Evolutionary conservation across 2,888 invertebrate species (phyloP).

Genomic region (Yponomeuta sedellus): DNA sequence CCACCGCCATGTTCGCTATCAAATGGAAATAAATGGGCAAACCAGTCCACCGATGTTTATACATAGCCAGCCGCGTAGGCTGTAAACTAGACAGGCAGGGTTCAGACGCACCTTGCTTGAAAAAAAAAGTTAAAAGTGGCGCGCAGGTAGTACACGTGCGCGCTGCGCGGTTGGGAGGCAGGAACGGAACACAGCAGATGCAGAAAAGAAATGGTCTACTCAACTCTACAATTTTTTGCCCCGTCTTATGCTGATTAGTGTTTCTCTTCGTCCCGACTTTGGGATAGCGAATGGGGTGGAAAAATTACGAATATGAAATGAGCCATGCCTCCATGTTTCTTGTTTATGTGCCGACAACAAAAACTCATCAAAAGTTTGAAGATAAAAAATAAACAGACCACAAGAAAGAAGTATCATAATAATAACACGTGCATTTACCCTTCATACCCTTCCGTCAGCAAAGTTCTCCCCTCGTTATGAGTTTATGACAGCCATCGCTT

Average conservation of each 20-base stretch:
- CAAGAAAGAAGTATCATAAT: constrained; percentile 22
- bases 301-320: background rate
- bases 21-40: constrained; percentile 35
- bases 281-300: background rate
- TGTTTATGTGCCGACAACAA: background rate
- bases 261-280: background rate
- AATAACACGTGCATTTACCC: constrained; percentile 54
- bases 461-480: constrained; percentile 39
- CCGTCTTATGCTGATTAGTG: background rate
- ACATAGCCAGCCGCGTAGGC: background rate
- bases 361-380: background rate
- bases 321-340: background rate
- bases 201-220: background rate
- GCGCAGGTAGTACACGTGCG: background rate
- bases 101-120: background rate
- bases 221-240: background rate
- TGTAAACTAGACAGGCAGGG: background rate
- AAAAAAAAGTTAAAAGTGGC: background rate
- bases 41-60: background rate
- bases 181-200: background rate
- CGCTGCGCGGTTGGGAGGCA: too few species aligned
- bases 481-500: constrained; percentile 40
- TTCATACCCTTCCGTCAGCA: constrained; percentile 40
- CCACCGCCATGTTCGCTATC: constrained; percentile 28
- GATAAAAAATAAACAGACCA: background rate